Conservation (phyloP, 2,888 invertebrate genomes). For the Brachylomia viminalis region DNA sequence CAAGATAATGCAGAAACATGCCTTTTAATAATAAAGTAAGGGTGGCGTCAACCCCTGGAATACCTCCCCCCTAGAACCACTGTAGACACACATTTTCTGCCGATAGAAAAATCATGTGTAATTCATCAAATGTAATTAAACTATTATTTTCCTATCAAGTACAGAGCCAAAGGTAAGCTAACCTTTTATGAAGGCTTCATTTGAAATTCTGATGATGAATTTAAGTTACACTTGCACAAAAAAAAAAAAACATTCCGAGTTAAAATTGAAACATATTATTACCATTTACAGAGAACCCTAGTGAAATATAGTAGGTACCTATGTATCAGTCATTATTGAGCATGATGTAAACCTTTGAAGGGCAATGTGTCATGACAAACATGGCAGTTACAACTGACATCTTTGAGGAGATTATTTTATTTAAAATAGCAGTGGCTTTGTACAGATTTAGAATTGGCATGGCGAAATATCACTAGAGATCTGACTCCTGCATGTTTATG, state of each 20-base stretch:
- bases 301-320: conserved; percentile 6
- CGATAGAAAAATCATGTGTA: conserved; percentile 27
- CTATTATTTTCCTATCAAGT: not conserved
- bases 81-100: conserved; percentile 17
- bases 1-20: not conserved
- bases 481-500: conserved; percentile 13
- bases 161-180: no score
- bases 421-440: conserved; percentile 19
- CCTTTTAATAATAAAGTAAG: no score
- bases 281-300: not conserved
- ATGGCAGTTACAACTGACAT: conserved; percentile 40
- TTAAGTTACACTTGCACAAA: not conserved
- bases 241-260: not conserved
- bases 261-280: conserved; percentile 1
- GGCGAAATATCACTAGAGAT: conserved; percentile 24
- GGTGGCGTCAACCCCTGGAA: conserved; percentile 43
- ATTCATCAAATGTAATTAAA: conserved; percentile 1
- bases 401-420: conserved; percentile 18
- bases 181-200: not conserved
- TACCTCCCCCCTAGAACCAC: not conserved
- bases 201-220: not conserved
- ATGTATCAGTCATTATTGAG: conserved; percentile 37
- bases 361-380: conserved; percentile 62
- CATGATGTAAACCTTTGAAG: conserved; percentile 62
- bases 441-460: conserved; percentile 51